These are phyloP conservation scores for Ophion obscuratus DNA, from an alignment of 2,888 invertebrate genomes.

Conservation along the genomic window DNA sequence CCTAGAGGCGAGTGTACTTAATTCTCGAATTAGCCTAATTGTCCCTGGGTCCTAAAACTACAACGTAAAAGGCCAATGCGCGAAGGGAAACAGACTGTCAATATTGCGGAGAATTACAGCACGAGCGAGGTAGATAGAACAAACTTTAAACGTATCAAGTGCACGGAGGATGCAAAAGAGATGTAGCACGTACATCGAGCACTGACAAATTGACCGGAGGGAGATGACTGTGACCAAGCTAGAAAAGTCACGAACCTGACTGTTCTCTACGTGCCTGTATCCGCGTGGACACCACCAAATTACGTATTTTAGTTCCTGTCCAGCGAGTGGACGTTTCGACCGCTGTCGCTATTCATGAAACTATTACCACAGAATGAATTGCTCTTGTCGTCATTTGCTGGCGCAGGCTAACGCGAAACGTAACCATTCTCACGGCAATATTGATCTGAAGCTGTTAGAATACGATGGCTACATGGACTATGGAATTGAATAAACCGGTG, in stretches of 20 bases:
- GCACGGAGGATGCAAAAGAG: neutral
- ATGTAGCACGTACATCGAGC: neutral
- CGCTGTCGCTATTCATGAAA: neutral
- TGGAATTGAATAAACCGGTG: neutral
- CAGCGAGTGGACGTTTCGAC: neutral
- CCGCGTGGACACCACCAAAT: neutral
- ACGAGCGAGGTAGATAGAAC: neutral
- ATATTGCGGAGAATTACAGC: constrained; percentile 18
- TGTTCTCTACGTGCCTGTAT: neutral
- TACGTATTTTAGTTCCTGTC: neutral
- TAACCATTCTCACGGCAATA: neutral
- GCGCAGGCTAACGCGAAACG: neutral
- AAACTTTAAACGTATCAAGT: constrained; percentile 3
- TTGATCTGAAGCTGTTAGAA: neutral
- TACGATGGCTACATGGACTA: neutral
- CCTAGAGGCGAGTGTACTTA: constrained; percentile 52
- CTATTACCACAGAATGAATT: neutral
- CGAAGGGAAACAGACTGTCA: constrained; percentile 57
- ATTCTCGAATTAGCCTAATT: constrained; percentile 75
- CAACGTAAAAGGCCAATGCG: neutral
- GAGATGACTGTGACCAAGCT: constrained; percentile 1
- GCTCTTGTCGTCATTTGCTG: neutral
- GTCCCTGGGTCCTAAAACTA: constrained; percentile 64
- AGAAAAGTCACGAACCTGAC: neutral
- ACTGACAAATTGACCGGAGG: neutral